A percentile compares a stretch with the other conserved stretches of the same genome.
Conservation (phyloP, 2,113 vertebrate species). For the Camarhynchus parvulus region DNA sequence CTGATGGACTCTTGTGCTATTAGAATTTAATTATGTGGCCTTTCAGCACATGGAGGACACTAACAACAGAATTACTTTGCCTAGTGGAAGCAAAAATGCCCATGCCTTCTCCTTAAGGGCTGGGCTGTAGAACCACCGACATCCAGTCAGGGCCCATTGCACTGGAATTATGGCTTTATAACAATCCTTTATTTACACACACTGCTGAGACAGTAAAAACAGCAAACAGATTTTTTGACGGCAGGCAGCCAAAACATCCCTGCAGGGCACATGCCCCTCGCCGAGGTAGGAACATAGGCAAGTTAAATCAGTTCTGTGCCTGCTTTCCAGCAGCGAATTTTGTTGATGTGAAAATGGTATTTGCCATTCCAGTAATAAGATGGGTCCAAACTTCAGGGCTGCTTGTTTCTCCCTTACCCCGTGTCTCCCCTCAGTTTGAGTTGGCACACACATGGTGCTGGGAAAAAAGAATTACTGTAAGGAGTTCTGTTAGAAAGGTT, state of each 20-base stretch:
- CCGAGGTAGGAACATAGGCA: constrained; percentile 51
- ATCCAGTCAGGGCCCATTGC: constrained; percentile 68
- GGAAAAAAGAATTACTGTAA: background rate
- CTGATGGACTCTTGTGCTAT: constrained; percentile 15
- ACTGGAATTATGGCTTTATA: constrained; percentile 75
- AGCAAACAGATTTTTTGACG: constrained; percentile 77
- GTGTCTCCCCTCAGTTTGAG: background rate
- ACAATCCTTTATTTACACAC: constrained; percentile 81
- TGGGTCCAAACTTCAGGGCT: constrained; percentile 40
- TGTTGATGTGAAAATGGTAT: constrained; percentile 8
- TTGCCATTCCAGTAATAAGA: constrained; percentile 65
- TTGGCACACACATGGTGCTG: background rate
- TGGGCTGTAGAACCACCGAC: constrained; percentile 55
- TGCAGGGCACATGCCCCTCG: constrained; percentile 59
- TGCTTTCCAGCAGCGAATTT: constrained; percentile 11
- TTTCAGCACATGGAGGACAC: constrained; percentile 29
- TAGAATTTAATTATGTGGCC: constrained; percentile 61
- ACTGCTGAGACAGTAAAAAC: constrained; percentile 79
- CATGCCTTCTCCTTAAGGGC: constrained; percentile 47
- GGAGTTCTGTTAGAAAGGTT: constrained; percentile 59
- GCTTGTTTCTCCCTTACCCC: background rate
- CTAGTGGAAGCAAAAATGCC: constrained; percentile 43
- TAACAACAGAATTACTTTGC: constrained; percentile 46
- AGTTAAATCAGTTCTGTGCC: constrained; percentile 56
- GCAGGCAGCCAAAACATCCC: constrained; percentile 72